Evolutionary conservation across 2,888 invertebrate species (phyloP).

Genomic region (Elegia similella): DNA sequence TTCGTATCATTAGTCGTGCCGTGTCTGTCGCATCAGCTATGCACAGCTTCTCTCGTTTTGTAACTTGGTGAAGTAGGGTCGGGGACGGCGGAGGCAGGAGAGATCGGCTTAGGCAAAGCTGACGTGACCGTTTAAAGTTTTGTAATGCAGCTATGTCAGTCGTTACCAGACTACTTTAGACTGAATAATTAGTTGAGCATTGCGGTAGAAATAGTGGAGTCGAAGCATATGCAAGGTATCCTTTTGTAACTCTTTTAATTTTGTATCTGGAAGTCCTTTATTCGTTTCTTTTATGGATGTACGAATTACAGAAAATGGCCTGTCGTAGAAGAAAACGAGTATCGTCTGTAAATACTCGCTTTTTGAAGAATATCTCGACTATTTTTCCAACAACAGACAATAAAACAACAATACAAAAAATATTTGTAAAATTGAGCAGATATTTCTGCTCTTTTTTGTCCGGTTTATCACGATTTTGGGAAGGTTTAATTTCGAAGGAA

Average conservation of each 20-base stretch:
- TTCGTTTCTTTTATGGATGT: conserved; percentile 7
- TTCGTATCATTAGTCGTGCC: too few relatives aligned
- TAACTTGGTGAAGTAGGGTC: too few relatives aligned
- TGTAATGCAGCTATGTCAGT: too few relatives aligned
- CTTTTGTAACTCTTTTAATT: neutral
- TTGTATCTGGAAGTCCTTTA: neutral
- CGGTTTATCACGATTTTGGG: neutral
- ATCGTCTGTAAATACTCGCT: conserved; percentile 2
- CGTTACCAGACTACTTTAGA: too few relatives aligned
- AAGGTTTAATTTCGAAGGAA: too few relatives aligned
- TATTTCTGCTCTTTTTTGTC: neutral
- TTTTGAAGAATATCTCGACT: neutral
- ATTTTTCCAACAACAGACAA: neutral
- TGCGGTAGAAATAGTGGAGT: neutral
- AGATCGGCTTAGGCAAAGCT: too few relatives aligned
- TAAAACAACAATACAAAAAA: neutral
- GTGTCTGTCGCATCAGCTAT: too few relatives aligned
- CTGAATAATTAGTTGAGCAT: neutral
- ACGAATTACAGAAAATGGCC: conserved; percentile 12
- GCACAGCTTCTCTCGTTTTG: too few relatives aligned
- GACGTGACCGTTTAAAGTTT: too few relatives aligned
- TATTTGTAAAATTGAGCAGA: neutral
- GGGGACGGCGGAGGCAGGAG: too few relatives aligned
- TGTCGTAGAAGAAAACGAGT: conserved; percentile 4
- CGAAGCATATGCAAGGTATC: neutral